A percentile compares a stretch with the other conserved stretches of the same genome.
These are phyloP conservation scores for Hormaphis cornu DNA, from an alignment of 1,140 invertebrate genomes.

Conservation along the genomic window DNA sequence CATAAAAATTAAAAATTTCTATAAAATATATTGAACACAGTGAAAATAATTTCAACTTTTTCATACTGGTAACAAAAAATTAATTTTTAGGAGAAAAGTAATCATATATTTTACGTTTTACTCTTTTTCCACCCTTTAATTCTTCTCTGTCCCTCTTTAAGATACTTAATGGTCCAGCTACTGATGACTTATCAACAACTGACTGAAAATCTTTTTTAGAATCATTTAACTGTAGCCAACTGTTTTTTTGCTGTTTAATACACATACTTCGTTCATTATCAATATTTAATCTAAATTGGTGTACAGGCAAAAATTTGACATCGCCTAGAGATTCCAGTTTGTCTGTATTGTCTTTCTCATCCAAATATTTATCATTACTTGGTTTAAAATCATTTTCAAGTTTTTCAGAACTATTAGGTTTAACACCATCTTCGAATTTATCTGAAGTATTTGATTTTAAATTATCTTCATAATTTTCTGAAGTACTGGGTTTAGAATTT, in stretches of 20 bases:
- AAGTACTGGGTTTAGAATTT: neutral
- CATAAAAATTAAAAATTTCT: neutral
- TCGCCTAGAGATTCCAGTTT: neutral
- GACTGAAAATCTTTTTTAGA: conserved; percentile 33
- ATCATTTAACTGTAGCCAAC: conserved; percentile 31
- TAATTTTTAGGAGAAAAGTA: neutral
- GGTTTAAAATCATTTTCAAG: neutral
- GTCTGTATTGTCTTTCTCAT: neutral
- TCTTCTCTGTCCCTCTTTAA: conserved; percentile 10
- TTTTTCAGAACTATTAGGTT: no score
- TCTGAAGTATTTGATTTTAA: no score
- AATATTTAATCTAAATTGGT: conserved; percentile 15
- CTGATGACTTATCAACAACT: neutral
- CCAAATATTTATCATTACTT: neutral
- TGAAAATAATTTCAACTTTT: neutral
- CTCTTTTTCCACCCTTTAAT: neutral
- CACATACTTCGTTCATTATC: conserved; percentile 26
- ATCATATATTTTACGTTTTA: conserved; percentile 29
- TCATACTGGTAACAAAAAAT: neutral
- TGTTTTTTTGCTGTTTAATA: conserved; percentile 33
- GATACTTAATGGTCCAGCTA: neutral
- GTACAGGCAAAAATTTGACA: conserved; percentile 11
- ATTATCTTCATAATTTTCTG: no score
- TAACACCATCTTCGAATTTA: no score
- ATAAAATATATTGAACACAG: neutral